phyloP scores from a whole-genome alignment of 2,888 invertebrate genomes.

The Chymomyza fuscimana region DNA sequence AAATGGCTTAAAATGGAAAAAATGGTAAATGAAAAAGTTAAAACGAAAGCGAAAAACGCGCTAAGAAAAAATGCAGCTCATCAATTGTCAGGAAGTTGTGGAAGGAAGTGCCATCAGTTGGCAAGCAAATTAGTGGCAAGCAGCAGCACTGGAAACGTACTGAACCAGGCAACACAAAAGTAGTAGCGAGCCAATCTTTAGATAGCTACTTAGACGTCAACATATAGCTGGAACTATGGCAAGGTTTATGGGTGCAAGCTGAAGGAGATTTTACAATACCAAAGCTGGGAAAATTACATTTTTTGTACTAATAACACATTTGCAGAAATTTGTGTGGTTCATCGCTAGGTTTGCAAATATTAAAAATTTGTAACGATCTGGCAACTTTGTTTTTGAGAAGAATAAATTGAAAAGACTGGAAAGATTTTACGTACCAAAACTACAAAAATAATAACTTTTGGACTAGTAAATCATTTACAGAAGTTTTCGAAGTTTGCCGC shows the following conservation, averaged over 20 bases:
- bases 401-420: too few species aligned
- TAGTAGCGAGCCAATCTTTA: conserved; percentile 14
- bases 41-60: neutral
- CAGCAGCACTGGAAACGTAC: conserved; percentile 11
- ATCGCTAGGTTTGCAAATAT: too few species aligned
- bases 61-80: conserved; percentile 23
- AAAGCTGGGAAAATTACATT: too few species aligned
- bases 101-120: conserved; percentile 27
- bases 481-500: too few species aligned
- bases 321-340: too few species aligned
- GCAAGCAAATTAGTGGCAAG: conserved; percentile 49
- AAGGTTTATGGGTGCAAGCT: neutral
- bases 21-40: conserved; percentile 9
- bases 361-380: too few species aligned
- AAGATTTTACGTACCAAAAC: too few species aligned
- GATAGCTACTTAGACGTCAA: neutral
- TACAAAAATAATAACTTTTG: too few species aligned
- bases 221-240: neutral
- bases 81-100: conserved; percentile 40
- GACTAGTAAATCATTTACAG: too few species aligned
- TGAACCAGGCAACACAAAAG: conserved; percentile 18
- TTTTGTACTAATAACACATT: too few species aligned
- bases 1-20: neutral
- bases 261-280: too few species aligned
- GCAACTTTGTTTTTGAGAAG: too few species aligned